phyloP scores from a whole-genome alignment of 1,140 invertebrate species.

The Drosophila mayri region DNA sequence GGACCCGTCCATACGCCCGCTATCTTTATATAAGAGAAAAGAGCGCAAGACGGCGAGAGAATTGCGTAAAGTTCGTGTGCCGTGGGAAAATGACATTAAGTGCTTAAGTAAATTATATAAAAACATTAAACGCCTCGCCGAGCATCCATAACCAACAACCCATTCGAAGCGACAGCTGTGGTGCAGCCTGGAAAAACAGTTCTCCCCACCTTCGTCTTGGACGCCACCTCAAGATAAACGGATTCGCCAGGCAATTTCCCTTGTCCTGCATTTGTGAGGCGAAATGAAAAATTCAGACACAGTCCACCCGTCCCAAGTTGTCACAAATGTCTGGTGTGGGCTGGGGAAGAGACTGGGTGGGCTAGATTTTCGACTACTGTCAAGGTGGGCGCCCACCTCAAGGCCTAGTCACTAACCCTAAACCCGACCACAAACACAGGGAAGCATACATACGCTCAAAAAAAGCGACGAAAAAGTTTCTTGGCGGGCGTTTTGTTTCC shows the following conservation, averaged over 20 bases:
- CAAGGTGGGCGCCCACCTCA: slow-evolving; percentile 57
- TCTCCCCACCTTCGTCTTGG: background rate
- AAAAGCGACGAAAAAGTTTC: slow-evolving; percentile 49
- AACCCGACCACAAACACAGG: slow-evolving; percentile 27
- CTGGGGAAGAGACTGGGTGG: slow-evolving; percentile 1
- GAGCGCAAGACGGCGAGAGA: slow-evolving; percentile 35
- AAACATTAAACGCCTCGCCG: slow-evolving; percentile 60
- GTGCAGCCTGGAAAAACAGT: slow-evolving; percentile 20
- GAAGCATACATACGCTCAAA: slow-evolving; percentile 1
- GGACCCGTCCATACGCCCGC: slow-evolving; percentile 11
- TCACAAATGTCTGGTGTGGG: slow-evolving; percentile 15
- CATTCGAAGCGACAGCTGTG: slow-evolving; percentile 29
- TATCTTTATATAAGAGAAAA: slow-evolving; percentile 67
- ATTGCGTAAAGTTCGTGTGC: slow-evolving; percentile 70
- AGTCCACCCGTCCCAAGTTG: slow-evolving; percentile 19
- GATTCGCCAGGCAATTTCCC: slow-evolving; percentile 38
- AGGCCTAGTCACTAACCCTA: slow-evolving; percentile 52
- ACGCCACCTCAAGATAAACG: slow-evolving; percentile 28
- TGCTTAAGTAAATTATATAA: slow-evolving; percentile 79
- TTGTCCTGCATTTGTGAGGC: slow-evolving; percentile 9
- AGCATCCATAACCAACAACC: slow-evolving; percentile 44
- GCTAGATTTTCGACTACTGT: slow-evolving; percentile 56
- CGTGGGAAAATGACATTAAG: slow-evolving; percentile 68
- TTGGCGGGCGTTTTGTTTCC: slow-evolving; percentile 55
- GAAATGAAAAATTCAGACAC: slow-evolving; percentile 46